A percentile compares a stretch with the other conserved stretches of the same genome.
phyloP scores from a whole-genome alignment of 2,113 vertebrate species.

The Ardeotis arabs region DNA sequence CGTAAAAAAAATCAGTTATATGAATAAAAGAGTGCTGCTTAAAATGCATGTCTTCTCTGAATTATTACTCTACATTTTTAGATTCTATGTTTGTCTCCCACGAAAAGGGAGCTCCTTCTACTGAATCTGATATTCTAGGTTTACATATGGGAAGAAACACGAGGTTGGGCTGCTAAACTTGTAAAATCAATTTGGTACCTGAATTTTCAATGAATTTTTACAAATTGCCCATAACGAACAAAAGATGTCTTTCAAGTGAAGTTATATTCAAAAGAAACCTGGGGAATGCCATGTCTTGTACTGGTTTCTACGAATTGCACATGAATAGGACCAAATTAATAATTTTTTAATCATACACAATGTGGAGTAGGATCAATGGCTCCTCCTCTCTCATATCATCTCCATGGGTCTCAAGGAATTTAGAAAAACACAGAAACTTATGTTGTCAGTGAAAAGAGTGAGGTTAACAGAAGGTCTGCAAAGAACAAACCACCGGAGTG shows the following conservation, averaged over 20 bases:
- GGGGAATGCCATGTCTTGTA: not conserved
- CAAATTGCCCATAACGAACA: not conserved
- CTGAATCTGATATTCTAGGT: not conserved
- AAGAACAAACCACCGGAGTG: not conserved
- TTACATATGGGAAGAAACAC: not conserved
- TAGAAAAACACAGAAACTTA: not conserved
- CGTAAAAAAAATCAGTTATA: fast-evolving
- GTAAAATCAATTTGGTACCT: not conserved
- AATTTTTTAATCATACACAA: not conserved
- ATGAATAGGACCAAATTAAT: not conserved
- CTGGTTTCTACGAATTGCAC: not conserved
- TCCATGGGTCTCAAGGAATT: not conserved
- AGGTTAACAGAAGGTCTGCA: not conserved
- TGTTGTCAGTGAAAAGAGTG: not conserved
- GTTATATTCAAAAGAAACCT: not conserved
- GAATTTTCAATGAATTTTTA: not conserved
- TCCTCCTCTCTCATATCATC: not conserved
- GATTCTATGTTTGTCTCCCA: not conserved
- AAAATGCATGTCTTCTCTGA: not conserved
- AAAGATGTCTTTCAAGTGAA: not conserved
- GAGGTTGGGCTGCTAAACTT: not conserved
- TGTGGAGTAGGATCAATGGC: not conserved
- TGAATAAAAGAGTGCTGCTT: not conserved
- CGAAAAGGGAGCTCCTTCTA: not conserved
- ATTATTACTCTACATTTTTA: not conserved